Evolutionary conservation across 2,888 invertebrate genomes (phyloP).

Genomic region (Lithosia quadra): DNA sequence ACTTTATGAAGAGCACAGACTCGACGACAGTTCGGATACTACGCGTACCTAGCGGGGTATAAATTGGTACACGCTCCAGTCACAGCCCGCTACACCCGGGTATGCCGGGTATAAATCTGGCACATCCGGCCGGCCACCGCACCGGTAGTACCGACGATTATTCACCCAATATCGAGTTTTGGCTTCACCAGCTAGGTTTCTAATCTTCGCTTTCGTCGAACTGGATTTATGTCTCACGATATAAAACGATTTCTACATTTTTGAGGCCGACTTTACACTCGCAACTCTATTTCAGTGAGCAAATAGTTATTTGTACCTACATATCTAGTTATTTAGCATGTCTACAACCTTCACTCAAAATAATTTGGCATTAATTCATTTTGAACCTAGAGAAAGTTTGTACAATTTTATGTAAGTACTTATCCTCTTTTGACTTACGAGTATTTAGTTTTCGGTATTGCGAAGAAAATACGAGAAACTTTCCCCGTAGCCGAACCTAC

Average conservation of each 20-base stretch:
- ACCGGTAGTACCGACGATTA: conserved; percentile 86
- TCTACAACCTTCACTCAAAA: background rate
- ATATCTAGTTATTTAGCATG: background rate
- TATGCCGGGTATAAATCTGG: conserved; percentile 82
- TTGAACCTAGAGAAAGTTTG: conserved; percentile 37
- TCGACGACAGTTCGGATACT: conserved; percentile 76
- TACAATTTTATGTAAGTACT: conserved; percentile 36
- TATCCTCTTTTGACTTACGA: conserved; percentile 30
- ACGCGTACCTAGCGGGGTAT: conserved; percentile 57
- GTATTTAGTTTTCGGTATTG: conserved; percentile 35
- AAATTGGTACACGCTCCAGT: conserved; percentile 61
- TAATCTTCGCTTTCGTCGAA: conserved; percentile 83
- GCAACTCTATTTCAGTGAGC: conserved; percentile 31
- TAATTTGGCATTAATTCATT: conserved; percentile 43
- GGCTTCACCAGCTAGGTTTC: conserved; percentile 82
- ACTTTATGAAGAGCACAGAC: conserved; percentile 80
- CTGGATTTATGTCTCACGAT: conserved; percentile 71
- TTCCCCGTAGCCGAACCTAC: conserved; percentile 45
- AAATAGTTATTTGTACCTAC: background rate
- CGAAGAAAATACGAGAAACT: conserved; percentile 46
- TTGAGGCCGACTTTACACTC: conserved; percentile 34
- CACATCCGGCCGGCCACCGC: conserved; percentile 82
- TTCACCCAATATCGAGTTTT: conserved; percentile 87
- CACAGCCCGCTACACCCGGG: conserved; percentile 67
- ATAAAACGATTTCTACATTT: conserved; percentile 51